Base-by-base conservation (phyloP, 2,888 invertebrate species). In the Villa cingulata region DNA sequence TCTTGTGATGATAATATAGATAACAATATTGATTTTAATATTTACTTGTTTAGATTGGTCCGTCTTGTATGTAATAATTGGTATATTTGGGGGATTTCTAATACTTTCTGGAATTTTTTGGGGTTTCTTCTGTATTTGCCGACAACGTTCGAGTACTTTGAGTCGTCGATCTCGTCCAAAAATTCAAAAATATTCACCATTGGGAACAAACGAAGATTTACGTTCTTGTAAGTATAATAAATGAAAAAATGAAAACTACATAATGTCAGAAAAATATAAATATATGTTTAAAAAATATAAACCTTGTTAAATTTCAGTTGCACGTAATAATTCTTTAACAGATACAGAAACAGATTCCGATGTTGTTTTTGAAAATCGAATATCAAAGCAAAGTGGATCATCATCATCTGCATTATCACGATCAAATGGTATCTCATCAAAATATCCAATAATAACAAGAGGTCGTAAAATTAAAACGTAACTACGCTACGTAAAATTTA, bases 301-400 rank as follows among this genome's bases (percentile, higher is more conserved):
- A 23, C 23, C 7, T 7, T 23, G 23, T 7, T 23, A 23, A n/a
- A 51, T 41, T 50, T 53, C 39, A 61, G 69, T 64, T 55, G 58
- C 58, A 10, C 63, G 69, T 9, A 59, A 60, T 40, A 72, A 80
- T 48, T 80, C 77, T 45, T 60, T 80, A 47, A 78, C 85, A 1
- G 88, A 88, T 59, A 79, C 82, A 1, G 88, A 88, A 55, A 86
- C 86, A 0, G 88, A 89, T 57, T 88, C 87, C 0, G 87, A 89
- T 66, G 83, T 89, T 10, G 70, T 88, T 18, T 88, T 88, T 63
- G 88, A 88, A 64, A 81, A 80, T 57, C 73, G 75, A 23, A 62
- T 68, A 4, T 16, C 16, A 36, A 10, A 7, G 12, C 37, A 48
- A 23, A 70, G 70, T 53, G 60, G 63, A 18, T 56, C 56, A 42